Evolutionary conservation across 2,888 invertebrate species (phyloP), one percentile per base, ranked within the genome.

Genomic region (Neoaliturus tenellus): DNA sequence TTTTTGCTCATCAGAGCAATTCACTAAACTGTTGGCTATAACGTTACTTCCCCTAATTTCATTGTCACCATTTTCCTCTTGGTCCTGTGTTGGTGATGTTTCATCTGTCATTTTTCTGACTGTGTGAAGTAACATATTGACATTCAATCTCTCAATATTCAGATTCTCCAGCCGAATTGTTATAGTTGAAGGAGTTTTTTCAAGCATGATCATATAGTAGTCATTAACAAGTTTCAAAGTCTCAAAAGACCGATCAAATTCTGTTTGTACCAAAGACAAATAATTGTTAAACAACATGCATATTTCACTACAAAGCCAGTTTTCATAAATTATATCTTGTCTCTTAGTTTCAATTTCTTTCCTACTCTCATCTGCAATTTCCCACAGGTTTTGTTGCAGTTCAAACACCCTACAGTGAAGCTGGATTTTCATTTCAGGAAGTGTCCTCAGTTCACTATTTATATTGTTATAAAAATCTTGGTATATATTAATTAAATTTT

Each of bases 401-500:
- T 92, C 92, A 75, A 91, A 91, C 0, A 93, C 90, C 41, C 92
- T 90, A 85, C 93, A 93, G 87, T 94, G 93, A 89, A 94, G 91
- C 89, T 94, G 94, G 83, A 92, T 92, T 89, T 94, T 94, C 0
- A 93, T 90, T 84, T 93, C 91, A 86, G 90, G 89, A 83, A 94
- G 91, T 83, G 91, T 91, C 1, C 94, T 91, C 90, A 93, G 92
- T 87, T 94, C 93, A 84, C n/a, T 33, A 48, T 12, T 28, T 20
- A 78, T n/a, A 4, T n/a, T 55, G 14, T 95, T 95, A 86, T 93
- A 94, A 39, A 91, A 90, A 44, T 90, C 91, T 89, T 94, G 94
- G 88, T 95, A 94, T 25, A 90, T 89, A 71, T 90, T 89, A 6
- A 95, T 91, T 84, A 93, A 88, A 81, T 92, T 91, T 88, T 94